Evolutionary conservation across 2,113 vertebrate species (phyloP), one percentile per base, ranked within the genome.

Genomic region (Genyomyrus donnyi): DNA sequence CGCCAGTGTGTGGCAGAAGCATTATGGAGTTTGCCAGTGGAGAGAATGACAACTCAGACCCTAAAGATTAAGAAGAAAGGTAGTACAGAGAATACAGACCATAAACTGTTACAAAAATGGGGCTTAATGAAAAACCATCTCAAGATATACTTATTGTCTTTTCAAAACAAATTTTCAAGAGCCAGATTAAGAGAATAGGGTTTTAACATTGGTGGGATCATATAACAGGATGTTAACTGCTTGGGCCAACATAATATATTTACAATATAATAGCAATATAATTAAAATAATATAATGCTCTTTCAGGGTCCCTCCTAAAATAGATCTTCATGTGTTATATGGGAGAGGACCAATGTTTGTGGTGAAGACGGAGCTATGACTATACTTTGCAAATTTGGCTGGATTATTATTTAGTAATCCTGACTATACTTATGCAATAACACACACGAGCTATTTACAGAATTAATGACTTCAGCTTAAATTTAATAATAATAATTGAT

Each of bases 21-120:
- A 94, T 27, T 5, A 92, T 93, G 92, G 95, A 94, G 0, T 94
- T 93, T 88, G 95, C 92, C 87, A 95, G 53, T 13, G 95, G 95
- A n/a, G 95, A 95, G 17, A 91, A 35, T 0, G 95, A 93, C 3
- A 94, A 89, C 13, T 95, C 94, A 0, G 93, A 93, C 88, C 92
- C 94, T 95, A 90, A 27, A 45, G 19, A 45, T 21, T 46, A 80
- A 42, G 42, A 52, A 24, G 13, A 88, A 50, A 74, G 42, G 15
- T 49, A 89, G 19, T 87, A 56, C 19, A 56, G 53, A 24, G 17
- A 53, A n/a, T 46, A 66, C n/a, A 66, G n/a, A 66, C n/a, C 2
- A 27, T n/a, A 27, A 27, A 66, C 24, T 66, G 58, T 66, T 66
- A 10, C n/a, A 66, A 66, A 66, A 66, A 66, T 66, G 58, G n/a